These are phyloP conservation scores for Pogonognathellus flavescens DNA, from an alignment of 1,140 invertebrate genomes.

Conservation along the genomic window DNA sequence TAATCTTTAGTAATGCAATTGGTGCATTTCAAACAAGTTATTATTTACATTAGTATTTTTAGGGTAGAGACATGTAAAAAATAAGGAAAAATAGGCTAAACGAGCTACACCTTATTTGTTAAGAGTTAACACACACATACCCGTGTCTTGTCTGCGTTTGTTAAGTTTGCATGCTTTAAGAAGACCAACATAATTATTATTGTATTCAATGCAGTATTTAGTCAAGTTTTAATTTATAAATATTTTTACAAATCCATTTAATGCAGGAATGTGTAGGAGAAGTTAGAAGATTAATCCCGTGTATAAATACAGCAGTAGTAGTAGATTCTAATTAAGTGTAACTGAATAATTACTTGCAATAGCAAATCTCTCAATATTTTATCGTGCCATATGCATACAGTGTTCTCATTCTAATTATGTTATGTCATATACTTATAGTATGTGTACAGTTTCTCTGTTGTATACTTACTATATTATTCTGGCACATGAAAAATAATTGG, in stretches of 20 bases:
- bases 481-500: slow-evolving; percentile 12
- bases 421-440: too few relatives aligned
- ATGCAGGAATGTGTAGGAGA: background rate
- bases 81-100: too few relatives aligned
- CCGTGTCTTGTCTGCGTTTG: background rate
- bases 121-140: too few relatives aligned
- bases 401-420: slow-evolving; percentile 18
- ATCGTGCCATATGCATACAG: slow-evolving; percentile 32
- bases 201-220: slow-evolving; percentile 49
- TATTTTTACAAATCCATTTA: too few relatives aligned
- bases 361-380: slow-evolving; percentile 18
- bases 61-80: too few relatives aligned
- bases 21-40: too few relatives aligned
- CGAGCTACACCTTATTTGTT: too few relatives aligned
- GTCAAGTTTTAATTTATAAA: slow-evolving; percentile 12
- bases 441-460: background rate
- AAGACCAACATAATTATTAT: slow-evolving; percentile 6
- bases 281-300: too few relatives aligned
- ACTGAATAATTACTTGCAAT: background rate
- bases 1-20: too few relatives aligned
- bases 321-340: background rate
- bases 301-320: background rate
- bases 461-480: background rate
- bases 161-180: slow-evolving; percentile 42
- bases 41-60: too few relatives aligned